These are phyloP conservation scores for Peromyscus attwateri DNA, from an alignment of 2,797 vertebrate genomes.

Conservation along the genomic window DNA sequence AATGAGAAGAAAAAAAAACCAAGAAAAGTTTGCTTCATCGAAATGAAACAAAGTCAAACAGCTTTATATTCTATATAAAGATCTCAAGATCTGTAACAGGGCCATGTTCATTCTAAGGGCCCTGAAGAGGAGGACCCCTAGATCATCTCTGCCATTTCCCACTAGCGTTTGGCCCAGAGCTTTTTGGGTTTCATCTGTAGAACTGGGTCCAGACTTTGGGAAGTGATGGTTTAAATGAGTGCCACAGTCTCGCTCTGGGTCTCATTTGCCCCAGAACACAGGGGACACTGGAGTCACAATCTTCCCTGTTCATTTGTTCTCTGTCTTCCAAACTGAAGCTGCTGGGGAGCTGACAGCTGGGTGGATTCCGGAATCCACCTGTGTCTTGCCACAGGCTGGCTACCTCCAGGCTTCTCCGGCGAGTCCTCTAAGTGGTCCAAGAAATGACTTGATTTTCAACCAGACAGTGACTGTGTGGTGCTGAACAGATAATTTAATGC, in stretches of 20 bases:
- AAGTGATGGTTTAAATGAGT: neutral
- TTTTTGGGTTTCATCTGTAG: neutral
- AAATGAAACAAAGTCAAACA: neutral
- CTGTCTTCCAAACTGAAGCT: neutral
- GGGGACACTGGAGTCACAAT: neutral
- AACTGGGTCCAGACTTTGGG: neutral
- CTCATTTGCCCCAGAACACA: neutral
- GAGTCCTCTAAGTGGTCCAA: neutral
- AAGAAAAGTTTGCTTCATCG: accelerated
- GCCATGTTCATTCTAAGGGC: neutral
- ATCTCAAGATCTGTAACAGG: neutral
- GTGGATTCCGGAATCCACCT: neutral
- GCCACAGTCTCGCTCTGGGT: neutral
- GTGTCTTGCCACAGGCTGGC: neutral
- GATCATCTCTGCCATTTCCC: neutral
- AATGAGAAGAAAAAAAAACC: neutral
- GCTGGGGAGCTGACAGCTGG: neutral
- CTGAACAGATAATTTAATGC: constrained; percentile 14
- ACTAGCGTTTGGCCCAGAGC: neutral
- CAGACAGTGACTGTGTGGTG: neutral
- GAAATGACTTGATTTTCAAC: neutral
- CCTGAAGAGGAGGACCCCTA: no score
- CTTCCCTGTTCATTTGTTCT: neutral
- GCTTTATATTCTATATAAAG: neutral
- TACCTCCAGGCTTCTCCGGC: neutral